Percentiles rank a stretch among this genome's conserved stretches.
Conservation (phyloP, 1,140 invertebrate species). For the Venustaconcha ellipsiformis region DNA sequence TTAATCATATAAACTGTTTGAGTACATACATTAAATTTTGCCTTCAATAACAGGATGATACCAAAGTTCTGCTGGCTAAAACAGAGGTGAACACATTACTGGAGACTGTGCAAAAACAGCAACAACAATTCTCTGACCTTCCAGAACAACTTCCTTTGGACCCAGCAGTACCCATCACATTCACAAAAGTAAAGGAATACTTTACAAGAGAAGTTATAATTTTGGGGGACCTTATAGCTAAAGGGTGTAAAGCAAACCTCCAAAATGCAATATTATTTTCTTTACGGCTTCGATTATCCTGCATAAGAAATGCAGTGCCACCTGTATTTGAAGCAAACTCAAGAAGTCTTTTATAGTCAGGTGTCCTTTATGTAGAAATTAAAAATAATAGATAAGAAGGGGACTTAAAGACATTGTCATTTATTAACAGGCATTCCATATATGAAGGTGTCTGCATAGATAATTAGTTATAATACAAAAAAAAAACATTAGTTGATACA, state of each 20-base stretch:
- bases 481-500: no score
- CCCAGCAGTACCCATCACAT: constrained; percentile 76
- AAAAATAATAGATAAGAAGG: background rate
- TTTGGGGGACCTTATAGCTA: no score
- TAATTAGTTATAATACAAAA: no score
- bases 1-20: no score
- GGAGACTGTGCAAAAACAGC: constrained; percentile 74
- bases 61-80: constrained; percentile 72
- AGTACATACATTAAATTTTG: no score
- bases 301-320: no score
- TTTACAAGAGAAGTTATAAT: no score
- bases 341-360: no score
- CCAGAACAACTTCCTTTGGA: constrained; percentile 74
- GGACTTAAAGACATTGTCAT: background rate
- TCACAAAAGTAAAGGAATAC: constrained; percentile 72
- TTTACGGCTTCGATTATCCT: background rate
- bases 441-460: no score
- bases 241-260: no score
- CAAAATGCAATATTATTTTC: constrained; percentile 2
- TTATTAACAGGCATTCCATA: background rate
- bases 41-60: constrained; percentile 71
- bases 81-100: constrained; percentile 73
- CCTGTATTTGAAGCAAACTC: no score
- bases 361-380: no score
- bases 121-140: constrained; percentile 75